A percentile compares a stretch with the other conserved stretches of the same genome.
phyloP scores from a whole-genome alignment of 2,888 invertebrate species.

The Dasypogon diadema region DNA sequence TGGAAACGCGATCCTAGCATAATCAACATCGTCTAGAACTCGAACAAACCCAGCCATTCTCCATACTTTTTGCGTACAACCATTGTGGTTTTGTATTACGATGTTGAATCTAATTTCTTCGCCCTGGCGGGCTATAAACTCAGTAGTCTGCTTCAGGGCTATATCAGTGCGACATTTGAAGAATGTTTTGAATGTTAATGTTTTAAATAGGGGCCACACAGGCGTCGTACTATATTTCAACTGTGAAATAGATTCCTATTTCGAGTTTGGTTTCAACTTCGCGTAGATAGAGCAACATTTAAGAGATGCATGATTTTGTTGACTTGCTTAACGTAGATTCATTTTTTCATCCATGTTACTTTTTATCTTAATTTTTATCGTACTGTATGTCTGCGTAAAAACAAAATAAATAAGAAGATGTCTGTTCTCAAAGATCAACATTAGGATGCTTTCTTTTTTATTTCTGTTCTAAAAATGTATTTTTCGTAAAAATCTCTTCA shows the following conservation, averaged over 20 bases:
- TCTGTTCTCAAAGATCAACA: no score
- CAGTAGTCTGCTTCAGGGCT: not conserved
- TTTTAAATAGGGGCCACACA: not conserved
- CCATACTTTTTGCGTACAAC: conserved; percentile 1
- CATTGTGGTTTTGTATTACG: conserved; percentile 23
- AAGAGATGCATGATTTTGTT: no score
- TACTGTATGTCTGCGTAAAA: no score
- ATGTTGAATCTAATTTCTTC: conserved; percentile 21
- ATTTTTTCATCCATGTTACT: no score
- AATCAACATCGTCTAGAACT: conserved; percentile 38
- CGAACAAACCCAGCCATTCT: conserved; percentile 10
- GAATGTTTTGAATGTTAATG: not conserved
- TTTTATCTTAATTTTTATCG: no score
- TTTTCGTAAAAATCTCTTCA: no score
- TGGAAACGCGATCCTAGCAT: conserved; percentile 39
- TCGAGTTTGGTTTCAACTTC: not conserved
- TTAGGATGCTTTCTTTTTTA: no score
- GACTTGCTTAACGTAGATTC: no score
- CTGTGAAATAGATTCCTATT: not conserved
- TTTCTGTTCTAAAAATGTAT: no score
- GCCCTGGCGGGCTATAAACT: not conserved
- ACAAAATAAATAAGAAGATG: no score
- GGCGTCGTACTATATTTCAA: not conserved
- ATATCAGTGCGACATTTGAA: not conserved
- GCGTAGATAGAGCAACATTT: no score